Base-by-base conservation (phyloP, 1,140 invertebrate species). In the Cardiocondyla obscurior region DNA sequence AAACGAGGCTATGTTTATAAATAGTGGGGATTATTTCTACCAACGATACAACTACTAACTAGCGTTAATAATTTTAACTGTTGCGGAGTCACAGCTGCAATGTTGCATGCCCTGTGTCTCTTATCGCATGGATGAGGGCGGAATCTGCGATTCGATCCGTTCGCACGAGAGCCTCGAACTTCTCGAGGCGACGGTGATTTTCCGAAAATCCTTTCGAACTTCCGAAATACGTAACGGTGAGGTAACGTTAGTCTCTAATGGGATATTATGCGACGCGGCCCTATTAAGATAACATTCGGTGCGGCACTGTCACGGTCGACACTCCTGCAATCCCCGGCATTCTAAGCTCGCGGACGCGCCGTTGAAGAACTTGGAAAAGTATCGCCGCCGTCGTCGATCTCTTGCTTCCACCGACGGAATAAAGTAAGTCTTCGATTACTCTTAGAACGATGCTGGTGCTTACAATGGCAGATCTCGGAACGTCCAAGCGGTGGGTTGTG, bases 81-180 rank as follows among this genome's bases (percentile, higher is more conserved):
- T 30, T 10, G 33, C 30, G n/a, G 25, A n/a, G n/a, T n/a, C n/a
- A n/a, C n/a, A n/a, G n/a, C n/a, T n/a, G n/a, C n/a, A n/a, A n/a
- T n/a, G n/a, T 76, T 76, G 44, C 10, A 22, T 0, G n/a, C 28
- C 16, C 42, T 77, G 58, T 16, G 4, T 44, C 10, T 36, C 14
- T 22, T 49, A 69, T 70, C 64, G 53, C 72, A 39, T 76, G 6
- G 69, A n/a, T n/a, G 67, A 53, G 82, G 86, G 85, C 81, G 86
- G 84, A 88, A 83, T 88, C 55, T 25, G 74, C 36, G 44, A 70
- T 85, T 87, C 85, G 87, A 85, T 89, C 84, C 53, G 58, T 72
- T 70, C 60, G 60, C 77, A 19, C 55, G 79, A 57, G 55, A 84
- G 8, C 22, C 19, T 36, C 0, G 46, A 58, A 74, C 25, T 44